Base-by-base conservation (phyloP, 2,113 vertebrate genomes). In the Danionella cerebrum region DNA sequence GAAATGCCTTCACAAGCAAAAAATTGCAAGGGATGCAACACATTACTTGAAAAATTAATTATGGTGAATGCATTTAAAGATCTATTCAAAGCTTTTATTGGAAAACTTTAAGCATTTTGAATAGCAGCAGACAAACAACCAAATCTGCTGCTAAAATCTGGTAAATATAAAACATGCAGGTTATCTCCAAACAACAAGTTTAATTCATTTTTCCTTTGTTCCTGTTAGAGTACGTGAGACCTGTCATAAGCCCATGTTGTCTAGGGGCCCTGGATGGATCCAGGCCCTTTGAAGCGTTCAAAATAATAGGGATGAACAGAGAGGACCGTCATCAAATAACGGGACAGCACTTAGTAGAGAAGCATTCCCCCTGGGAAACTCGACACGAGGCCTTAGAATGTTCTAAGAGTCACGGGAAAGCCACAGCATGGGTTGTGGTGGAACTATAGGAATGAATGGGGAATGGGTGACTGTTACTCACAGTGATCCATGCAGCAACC, bases 271-370 rank as follows among this genome's bases (percentile, higher is more conserved):
- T 71, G 64, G 33, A 63, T 65, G 69, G 76, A 69, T 67, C 77
- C 75, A 48, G 59, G 33, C 79, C 74, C 87, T 90, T 90, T 90
- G 87, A 90, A 89, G 82, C 73, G 65, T 76, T 75, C 78, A 52
- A 87, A 87, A 89, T 90, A 85, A 90, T 84, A 90, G 89, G 85
- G 86, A 88, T 79, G 82, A 77, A 79, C 78, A 77, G 80, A 78
- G 80, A 83, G 84, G 75, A 82, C 83, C 83, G 75, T 88, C 86
- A 88, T 86, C 86, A 89, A 84, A 84, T 86, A 84, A 87, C 72
- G 71, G 75, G 81, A 79, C 82, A 81, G 80, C 77, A 84, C 83
- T 88, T 83, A 84, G 75, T 80, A 67, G 65, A 82, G 82, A 84
- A 84, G 71, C 78, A 80, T 84, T 87, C 84, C 84, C 80, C 83